Evolutionary conservation across 2,113 vertebrate species (phyloP).

Genomic region (Paedocypris sp.): DNA sequence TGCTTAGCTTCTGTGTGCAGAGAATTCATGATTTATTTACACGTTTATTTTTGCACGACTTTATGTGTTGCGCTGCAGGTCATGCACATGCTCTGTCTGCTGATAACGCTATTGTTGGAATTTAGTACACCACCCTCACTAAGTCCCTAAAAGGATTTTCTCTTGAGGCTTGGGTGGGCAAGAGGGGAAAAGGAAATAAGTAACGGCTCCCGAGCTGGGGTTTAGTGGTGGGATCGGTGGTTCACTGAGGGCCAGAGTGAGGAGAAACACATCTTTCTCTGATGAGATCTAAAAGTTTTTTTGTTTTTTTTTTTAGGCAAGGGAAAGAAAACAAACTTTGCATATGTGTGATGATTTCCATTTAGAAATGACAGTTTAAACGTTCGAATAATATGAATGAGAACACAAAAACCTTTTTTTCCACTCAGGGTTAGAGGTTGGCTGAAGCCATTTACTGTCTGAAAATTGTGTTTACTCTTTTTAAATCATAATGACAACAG

Average conservation of each 20-base stretch:
- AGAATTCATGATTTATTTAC: conserved; percentile 18
- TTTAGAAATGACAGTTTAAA: too few relatives aligned
- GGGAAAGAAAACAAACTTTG: neutral
- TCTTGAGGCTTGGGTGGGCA: conserved; percentile 8
- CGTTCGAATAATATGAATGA: too few relatives aligned
- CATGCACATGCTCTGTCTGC: neutral
- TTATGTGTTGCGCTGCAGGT: neutral
- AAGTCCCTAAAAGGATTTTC: conserved; percentile 30
- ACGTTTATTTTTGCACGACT: neutral
- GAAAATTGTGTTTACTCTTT: too few relatives aligned
- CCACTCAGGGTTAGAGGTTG: too few relatives aligned
- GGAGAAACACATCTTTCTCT: neutral
- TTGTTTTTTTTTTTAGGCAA: conserved; percentile 2
- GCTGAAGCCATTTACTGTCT: too few relatives aligned
- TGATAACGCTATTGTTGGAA: conserved; percentile 6
- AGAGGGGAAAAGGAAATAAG: neutral
- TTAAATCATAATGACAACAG: too few relatives aligned
- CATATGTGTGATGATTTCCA: too few relatives aligned
- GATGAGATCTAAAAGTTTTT: too few relatives aligned
- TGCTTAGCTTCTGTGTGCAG: conserved; percentile 6
- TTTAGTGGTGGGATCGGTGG: neutral
- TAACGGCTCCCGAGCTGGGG: neutral
- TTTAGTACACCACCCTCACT: neutral
- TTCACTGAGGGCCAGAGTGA: neutral
- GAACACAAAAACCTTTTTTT: too few relatives aligned